Conservation (phyloP, 2,888 invertebrate species). For the Microctonus aethiopoides region DNA sequence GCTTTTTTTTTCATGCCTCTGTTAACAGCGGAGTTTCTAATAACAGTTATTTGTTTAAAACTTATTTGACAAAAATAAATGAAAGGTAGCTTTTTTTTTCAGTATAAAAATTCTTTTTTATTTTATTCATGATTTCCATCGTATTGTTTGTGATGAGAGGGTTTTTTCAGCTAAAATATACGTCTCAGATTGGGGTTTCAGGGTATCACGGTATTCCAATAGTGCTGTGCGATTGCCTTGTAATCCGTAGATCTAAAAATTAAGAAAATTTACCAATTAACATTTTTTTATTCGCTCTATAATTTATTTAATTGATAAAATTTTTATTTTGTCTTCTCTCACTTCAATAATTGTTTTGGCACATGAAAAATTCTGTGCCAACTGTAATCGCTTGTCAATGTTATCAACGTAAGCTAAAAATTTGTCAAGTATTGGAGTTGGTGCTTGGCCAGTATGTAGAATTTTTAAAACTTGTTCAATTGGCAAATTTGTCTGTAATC, state of each 20-base stretch:
- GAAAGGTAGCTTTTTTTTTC: not conserved
- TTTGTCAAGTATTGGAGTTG: conserved; percentile 68
- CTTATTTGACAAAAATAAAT: not conserved
- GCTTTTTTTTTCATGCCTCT: not conserved
- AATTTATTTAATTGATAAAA: not conserved
- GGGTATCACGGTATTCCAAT: conserved; percentile 73
- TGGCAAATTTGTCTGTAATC: conserved; percentile 66
- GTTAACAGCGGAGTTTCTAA: not conserved
- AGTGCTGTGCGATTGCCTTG: conserved; percentile 75
- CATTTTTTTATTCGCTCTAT: not conserved
- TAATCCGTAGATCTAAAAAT: conserved; percentile 66
- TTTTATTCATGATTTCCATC: conserved; percentile 50
- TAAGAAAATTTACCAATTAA: not conserved
- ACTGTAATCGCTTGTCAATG: conserved; percentile 71
- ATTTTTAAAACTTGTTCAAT: conserved; percentile 68
- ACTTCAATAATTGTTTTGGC: conserved; percentile 76
- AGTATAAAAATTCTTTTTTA: not conserved
- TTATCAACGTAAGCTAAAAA: conserved; percentile 71
- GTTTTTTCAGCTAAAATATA: conserved; percentile 80
- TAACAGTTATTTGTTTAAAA: not conserved
- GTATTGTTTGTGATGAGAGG: conserved; percentile 68
- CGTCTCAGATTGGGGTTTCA: conserved; percentile 76
- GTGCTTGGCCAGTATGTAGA: conserved; percentile 64
- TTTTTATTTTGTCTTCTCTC: conserved; percentile 34
- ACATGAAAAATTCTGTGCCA: conserved; percentile 75